These are phyloP conservation scores for Labeo calbasu DNA, from an alignment of 2,797 vertebrate species.

Conservation along the genomic window DNA sequence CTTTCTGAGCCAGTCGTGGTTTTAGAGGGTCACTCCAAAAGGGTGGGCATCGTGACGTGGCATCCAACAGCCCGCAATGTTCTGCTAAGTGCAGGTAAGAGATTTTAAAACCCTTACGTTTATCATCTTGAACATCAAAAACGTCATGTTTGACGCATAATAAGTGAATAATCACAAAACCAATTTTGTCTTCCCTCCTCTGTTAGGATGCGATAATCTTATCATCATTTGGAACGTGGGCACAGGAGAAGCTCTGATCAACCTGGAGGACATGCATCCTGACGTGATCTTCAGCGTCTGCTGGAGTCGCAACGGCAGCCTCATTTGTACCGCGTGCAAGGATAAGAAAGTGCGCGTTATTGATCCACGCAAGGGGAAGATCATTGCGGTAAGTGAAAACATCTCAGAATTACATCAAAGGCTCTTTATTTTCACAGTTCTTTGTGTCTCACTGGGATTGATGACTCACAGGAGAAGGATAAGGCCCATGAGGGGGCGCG, in stretches of 20 bases:
- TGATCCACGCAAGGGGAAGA: conserved; percentile 91
- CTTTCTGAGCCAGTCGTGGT: conserved; percentile 92
- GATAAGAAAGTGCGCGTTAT: conserved; percentile 97
- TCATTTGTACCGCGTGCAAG: conserved; percentile 96
- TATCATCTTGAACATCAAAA: conserved; percentile 3
- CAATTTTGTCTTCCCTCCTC: neutral
- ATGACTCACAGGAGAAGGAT: conserved; percentile 89
- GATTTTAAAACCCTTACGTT: neutral
- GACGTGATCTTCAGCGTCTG: conserved; percentile 96
- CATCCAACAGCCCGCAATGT: conserved; percentile 95
- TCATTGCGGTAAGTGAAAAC: conserved; percentile 83
- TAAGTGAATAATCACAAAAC: conserved; percentile 16
- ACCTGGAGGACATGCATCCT: conserved; percentile 93
- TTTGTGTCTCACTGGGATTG: conserved; percentile 9
- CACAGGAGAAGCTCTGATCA: conserved; percentile 90
- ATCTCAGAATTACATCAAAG: too few species aligned
- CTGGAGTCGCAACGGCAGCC: conserved; percentile 94
- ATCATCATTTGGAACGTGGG: conserved; percentile 98
- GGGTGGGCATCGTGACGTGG: conserved; percentile 97
- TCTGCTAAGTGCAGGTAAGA: conserved; percentile 93
- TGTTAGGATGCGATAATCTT: conserved; percentile 90
- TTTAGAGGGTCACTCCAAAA: conserved; percentile 95
- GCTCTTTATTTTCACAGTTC: neutral
- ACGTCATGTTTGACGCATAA: neutral
- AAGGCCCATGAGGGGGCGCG: conserved; percentile 95